Base-by-base conservation (phyloP, 2,113 vertebrate species). In the Pontoporia blainvillei region DNA sequence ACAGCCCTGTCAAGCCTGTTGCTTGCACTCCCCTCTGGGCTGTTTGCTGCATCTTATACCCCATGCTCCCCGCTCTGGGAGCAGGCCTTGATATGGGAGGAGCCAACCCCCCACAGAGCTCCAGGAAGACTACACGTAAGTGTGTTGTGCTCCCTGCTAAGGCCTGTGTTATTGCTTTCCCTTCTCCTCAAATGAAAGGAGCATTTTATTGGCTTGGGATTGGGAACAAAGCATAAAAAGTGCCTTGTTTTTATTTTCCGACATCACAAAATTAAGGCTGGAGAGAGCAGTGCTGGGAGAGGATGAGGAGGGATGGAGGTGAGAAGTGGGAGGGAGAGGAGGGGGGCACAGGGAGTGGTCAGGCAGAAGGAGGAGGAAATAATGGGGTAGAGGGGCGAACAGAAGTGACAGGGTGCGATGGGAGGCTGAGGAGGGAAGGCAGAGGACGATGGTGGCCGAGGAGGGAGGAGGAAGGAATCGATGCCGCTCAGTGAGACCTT, bases 201-300 rank as follows among this genome's bases (percentile, higher is more conserved):
- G n/a, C 20, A 14, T 94, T 97, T 94, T 95, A 83, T 86, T 93
- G 92, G 87, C 57, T 97, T 14, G 29, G 52, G 75, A 95, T 75
- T 95, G 82, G 89, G 81, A 96, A 61, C 34, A 83, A 72, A 94
- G n/a, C 86, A 90, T 75, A 62, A 73, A 94, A 72, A 69, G 73
- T 23, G 21, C 25, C 54, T 95, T 86, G 87, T 83, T 97, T 93
- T 90, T 90, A 57, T 90, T 73, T 90, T 86, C 87, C 95, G 75
- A 95, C 81, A 86, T 79, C 25, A 0, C 18, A 39, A 90, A 72
- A 21, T 61, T 66, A 66, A 44, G 41, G 46, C 13, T 17, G 76
- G n/a, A 75, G 84, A 90, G 82, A 25, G 52, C 91, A 94, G 31
- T 8, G 3, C 39, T 34, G 57, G 41, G 2, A 2, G 88, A 8